Percentiles rank a stretch among this genome's conserved stretches.
phyloP scores from a whole-genome alignment of 2,888 invertebrate species.

The Nomada fabriciana region DNA sequence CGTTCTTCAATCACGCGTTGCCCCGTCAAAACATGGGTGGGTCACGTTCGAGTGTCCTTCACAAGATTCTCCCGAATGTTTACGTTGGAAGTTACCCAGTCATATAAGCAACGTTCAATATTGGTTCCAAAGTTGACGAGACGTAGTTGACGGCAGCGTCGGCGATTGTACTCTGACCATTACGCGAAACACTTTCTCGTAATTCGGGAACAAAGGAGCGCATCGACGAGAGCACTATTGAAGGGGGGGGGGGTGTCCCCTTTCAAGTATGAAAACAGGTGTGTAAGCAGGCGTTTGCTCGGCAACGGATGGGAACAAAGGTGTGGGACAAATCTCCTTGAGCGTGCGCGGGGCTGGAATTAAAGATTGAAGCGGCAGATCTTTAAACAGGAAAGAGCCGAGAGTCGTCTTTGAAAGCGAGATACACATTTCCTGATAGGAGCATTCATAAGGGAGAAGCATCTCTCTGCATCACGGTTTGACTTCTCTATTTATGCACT shows the following conservation, averaged over 20 bases:
- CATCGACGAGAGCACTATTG: no score
- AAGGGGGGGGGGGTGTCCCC: no score
- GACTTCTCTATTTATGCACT: conserved; percentile 31
- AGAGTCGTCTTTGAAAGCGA: neutral
- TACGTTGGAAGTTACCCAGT: neutral
- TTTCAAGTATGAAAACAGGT: neutral
- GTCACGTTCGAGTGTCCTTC: neutral
- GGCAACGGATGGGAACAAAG: neutral
- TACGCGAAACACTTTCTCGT: neutral
- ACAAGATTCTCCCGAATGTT: neutral
- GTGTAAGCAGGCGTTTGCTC: neutral
- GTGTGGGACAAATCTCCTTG: neutral
- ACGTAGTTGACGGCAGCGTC: neutral
- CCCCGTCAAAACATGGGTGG: neutral
- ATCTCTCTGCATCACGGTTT: neutral
- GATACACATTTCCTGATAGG: neutral
- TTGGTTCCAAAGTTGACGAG: conserved; percentile 1
- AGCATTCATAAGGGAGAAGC: neutral
- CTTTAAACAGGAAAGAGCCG: neutral
- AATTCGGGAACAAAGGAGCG: no score
- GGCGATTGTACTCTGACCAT: neutral
- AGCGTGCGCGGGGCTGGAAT: neutral
- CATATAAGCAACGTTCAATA: conserved; percentile 22
- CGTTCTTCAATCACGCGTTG: no score
- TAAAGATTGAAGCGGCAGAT: neutral